phyloP scores from a whole-genome alignment of 1,140 invertebrate genomes.

The Subanguina moxae region DNA sequence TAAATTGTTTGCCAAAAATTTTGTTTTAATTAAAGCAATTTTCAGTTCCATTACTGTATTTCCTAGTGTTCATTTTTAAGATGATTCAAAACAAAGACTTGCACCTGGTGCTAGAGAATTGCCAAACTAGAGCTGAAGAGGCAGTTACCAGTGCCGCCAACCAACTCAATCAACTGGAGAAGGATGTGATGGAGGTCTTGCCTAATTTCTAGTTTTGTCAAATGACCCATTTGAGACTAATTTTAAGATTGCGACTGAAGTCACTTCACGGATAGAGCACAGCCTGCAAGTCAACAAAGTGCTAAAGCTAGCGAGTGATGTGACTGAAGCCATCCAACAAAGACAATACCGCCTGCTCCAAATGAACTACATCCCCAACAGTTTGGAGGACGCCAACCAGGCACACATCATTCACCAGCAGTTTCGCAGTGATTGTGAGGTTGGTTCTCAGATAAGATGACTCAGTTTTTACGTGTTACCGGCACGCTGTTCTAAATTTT shows the following conservation, averaged over 20 bases:
- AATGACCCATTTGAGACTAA: neutral
- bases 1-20: too few relatives aligned
- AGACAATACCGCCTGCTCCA: slow-evolving; percentile 17
- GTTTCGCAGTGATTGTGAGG: slow-evolving; percentile 23
- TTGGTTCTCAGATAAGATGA: too few relatives aligned
- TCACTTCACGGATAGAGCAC: slow-evolving; percentile 22
- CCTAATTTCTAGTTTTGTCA: neutral
- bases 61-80: too few relatives aligned
- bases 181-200: slow-evolving; percentile 21
- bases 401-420: slow-evolving; percentile 11
- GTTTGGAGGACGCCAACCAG: slow-evolving; percentile 17
- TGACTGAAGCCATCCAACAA: slow-evolving; percentile 14
- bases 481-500: too few relatives aligned
- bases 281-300: slow-evolving; percentile 21
- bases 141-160: slow-evolving; percentile 11
- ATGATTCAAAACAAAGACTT: slow-evolving; percentile 17
- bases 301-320: slow-evolving; percentile 22
- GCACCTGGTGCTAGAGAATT: slow-evolving; percentile 14
- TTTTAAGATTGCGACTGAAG: slow-evolving; percentile 24
- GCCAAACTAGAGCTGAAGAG: slow-evolving; percentile 3
- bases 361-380: slow-evolving; percentile 14
- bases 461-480: neutral
- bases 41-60: too few relatives aligned
- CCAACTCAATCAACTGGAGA: slow-evolving; percentile 19
- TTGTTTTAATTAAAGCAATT: too few relatives aligned